Evolutionary conservation across 2,113 vertebrate species (phyloP), one percentile per base, ranked within the genome.

Genomic region (Origma solitaria): DNA sequence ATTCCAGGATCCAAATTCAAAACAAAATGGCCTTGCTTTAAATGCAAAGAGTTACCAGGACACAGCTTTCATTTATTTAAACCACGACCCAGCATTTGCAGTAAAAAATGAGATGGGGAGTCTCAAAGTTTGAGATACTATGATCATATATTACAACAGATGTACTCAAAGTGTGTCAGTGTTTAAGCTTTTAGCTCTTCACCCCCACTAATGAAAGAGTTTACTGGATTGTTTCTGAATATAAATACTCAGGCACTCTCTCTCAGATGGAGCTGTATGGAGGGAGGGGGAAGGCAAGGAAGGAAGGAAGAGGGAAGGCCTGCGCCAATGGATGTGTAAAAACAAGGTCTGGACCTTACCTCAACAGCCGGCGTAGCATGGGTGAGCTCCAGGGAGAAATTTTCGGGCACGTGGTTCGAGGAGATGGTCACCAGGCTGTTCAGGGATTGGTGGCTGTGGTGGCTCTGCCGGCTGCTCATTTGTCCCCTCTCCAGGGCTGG

Each of bases 351-450:
- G 89, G 62, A 75, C 93, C 98, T 99, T 98, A 99, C 99, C 99
- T 99, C 99, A 13, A 99, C 99, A 49, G 99, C 99, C 2, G 99
- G 99, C 1, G 99, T 99, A 60, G 99, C 98, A 2, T 99, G 99
- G 68, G 99, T 98, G 90, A 99, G 98, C 47, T 99, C 99, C 93
- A 99, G 92, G 3, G 99, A 98, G 88, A 99, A 99, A 86, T 98
- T 99, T 95, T 99, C 99, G 0, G 98, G 98, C 92, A 99, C 98
- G 0, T 99, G 99, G 97, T 99, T 99, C 27, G 99, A 99, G 62
- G 99, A 99, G 94, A 99, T 99, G 78, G 99, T 99, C 94, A 99
- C 99, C 93, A 99, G 97, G 96, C 99, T 99, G 98, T 99, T 99
- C 80, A 99, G 98, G 0, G 99, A 99, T 64, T 99, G 99, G 87